Evolutionary conservation across 2,797 vertebrate genomes (phyloP).

Genomic region (Channa striata): DNA sequence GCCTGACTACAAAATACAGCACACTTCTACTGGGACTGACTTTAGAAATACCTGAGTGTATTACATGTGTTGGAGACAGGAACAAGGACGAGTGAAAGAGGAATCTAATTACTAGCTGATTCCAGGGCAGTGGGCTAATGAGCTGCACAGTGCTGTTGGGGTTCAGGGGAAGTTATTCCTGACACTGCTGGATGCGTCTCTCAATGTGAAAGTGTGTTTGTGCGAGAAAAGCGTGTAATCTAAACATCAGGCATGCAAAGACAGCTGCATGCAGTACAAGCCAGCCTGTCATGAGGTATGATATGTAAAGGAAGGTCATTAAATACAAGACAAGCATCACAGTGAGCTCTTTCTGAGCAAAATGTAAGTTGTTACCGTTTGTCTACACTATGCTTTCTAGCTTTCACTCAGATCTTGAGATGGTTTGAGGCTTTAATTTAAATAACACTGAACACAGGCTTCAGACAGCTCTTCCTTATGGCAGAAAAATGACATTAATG

Average conservation of each 20-base stretch:
- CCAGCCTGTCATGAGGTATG: slow-evolving; percentile 36
- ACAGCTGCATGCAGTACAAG: slow-evolving; percentile 15
- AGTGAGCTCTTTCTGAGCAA: slow-evolving; percentile 28
- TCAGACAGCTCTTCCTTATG: background rate
- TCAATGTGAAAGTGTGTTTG: slow-evolving; percentile 32
- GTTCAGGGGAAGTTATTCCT: slow-evolving; percentile 71
- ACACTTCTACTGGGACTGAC: slow-evolving; percentile 50
- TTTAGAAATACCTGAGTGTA: slow-evolving; percentile 59
- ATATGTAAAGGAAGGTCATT: slow-evolving; percentile 60
- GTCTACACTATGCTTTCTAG: background rate
- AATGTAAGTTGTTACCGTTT: slow-evolving; percentile 24
- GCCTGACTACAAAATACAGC: slow-evolving; percentile 30
- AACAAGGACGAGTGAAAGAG: slow-evolving; percentile 71
- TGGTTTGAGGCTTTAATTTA: slow-evolving; percentile 6
- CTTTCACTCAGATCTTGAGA: slow-evolving; percentile 19
- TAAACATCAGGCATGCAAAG: slow-evolving; percentile 62
- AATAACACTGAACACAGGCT: background rate
- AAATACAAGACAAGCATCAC: slow-evolving; percentile 39
- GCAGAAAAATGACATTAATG: slow-evolving; percentile 7
- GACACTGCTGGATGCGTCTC: slow-evolving; percentile 42
- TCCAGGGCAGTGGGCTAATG: slow-evolving; percentile 80
- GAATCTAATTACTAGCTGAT: slow-evolving; percentile 75
- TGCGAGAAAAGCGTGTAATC: slow-evolving; percentile 38
- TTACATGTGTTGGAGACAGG: slow-evolving; percentile 43
- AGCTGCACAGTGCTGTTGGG: slow-evolving; percentile 70